Conservation (phyloP, 2,888 invertebrate genomes). For the Microctonus brassicae region DNA sequence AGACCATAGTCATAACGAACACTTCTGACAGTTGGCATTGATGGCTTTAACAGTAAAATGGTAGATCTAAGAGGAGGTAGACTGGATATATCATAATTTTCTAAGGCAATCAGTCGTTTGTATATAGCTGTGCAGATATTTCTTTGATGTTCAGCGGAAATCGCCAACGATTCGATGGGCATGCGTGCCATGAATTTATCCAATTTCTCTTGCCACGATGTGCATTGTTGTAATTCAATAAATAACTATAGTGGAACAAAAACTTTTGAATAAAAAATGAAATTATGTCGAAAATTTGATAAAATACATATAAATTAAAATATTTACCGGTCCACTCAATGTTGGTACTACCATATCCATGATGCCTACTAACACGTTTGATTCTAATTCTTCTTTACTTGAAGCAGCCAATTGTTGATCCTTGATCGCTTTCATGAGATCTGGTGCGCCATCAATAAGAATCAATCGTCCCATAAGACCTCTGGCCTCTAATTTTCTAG, state of each 20-base stretch:
- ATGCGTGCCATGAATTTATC: slow-evolving; percentile 70
- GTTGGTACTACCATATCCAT: slow-evolving; percentile 72
- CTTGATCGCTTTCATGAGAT: slow-evolving; percentile 75
- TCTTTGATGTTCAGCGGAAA: slow-evolving; percentile 68
- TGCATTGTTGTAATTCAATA: slow-evolving; percentile 71
- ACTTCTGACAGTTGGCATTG: slow-evolving; percentile 72
- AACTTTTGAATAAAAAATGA: background rate
- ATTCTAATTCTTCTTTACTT: slow-evolving; percentile 72
- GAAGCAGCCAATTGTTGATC: slow-evolving; percentile 70
- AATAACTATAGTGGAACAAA: slow-evolving; percentile 52
- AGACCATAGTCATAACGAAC: slow-evolving; percentile 79
- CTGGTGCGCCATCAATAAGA: slow-evolving; percentile 87
- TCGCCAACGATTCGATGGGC: slow-evolving; percentile 61
- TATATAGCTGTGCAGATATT: slow-evolving; percentile 69
- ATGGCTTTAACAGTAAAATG: slow-evolving; percentile 76
- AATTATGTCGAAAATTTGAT: no score
- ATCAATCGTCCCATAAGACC: slow-evolving; percentile 78
- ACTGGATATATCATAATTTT: slow-evolving; percentile 70
- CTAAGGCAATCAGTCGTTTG: slow-evolving; percentile 73
- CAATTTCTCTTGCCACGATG: slow-evolving; percentile 74
- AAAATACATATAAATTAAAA: background rate
- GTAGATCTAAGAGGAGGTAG: slow-evolving; percentile 73
- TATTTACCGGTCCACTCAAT: slow-evolving; percentile 65
- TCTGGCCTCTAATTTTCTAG: slow-evolving; percentile 77
- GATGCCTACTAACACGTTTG: slow-evolving; percentile 73